These are phyloP conservation scores for Apoda limacodes DNA, from an alignment of 2,888 invertebrate genomes.

Conservation along the genomic window DNA sequence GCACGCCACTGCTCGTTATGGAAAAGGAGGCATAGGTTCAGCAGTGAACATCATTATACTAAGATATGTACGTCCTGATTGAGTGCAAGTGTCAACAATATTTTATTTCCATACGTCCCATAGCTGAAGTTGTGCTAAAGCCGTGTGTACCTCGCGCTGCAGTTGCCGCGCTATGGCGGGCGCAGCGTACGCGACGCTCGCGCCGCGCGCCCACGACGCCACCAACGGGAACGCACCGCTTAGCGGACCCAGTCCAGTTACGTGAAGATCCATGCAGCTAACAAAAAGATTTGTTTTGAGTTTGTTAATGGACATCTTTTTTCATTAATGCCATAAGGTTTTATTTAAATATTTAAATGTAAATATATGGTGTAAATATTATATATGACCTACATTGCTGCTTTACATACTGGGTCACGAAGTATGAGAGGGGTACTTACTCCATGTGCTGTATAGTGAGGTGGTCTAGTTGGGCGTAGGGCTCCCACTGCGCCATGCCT, in stretches of 20 bases:
- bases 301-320: too few relatives aligned
- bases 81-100: too few relatives aligned
- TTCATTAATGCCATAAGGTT: too few relatives aligned
- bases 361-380: too few relatives aligned
- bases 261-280: slow-evolving; percentile 56
- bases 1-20: too few relatives aligned
- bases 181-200: slow-evolving; percentile 31
- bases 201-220: slow-evolving; percentile 30
- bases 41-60: too few relatives aligned
- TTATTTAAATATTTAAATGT: too few relatives aligned
- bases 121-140: slow-evolving; percentile 43
- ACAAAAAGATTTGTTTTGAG: too few relatives aligned
- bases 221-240: slow-evolving; percentile 35
- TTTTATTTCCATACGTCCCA: slow-evolving; percentile 33
- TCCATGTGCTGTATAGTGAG: slow-evolving; percentile 42
- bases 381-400: too few relatives aligned
- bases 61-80: too few relatives aligned
- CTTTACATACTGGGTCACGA: too few relatives aligned
- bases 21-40: too few relatives aligned
- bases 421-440: slow-evolving; percentile 31
- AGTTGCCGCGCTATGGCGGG: slow-evolving; percentile 41
- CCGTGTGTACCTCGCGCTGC: slow-evolving; percentile 39
- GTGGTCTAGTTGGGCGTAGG: slow-evolving; percentile 54
- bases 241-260: slow-evolving; percentile 54
- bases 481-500: slow-evolving; percentile 51